phyloP scores from a whole-genome alignment of 2,797 vertebrate species.

The Scolopax bukidnonensis region DNA sequence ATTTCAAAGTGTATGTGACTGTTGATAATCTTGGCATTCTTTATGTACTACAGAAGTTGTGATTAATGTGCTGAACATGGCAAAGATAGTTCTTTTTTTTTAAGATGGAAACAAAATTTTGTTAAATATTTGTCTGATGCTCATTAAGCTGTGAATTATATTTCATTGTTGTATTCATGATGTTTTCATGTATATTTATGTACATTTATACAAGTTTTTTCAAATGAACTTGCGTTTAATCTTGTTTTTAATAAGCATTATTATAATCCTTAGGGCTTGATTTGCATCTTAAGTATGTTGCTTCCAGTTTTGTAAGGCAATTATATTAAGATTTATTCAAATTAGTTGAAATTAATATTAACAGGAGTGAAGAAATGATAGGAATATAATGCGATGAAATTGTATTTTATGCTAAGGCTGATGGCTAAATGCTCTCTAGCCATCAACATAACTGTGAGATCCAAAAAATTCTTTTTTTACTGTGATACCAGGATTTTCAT shows the following conservation, averaged over 20 bases:
- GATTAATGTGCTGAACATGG: slow-evolving; percentile 51
- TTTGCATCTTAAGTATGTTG: slow-evolving; percentile 39
- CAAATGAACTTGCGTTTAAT: slow-evolving; percentile 49
- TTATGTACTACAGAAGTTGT: slow-evolving; percentile 89
- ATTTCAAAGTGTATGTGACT: slow-evolving; percentile 92
- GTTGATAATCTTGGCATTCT: slow-evolving; percentile 95
- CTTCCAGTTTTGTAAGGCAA: slow-evolving; percentile 39
- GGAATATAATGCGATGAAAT: not conserved
- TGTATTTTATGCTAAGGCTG: not conserved
- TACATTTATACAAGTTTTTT: slow-evolving; percentile 4
- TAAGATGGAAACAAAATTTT: slow-evolving; percentile 24
- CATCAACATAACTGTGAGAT: not conserved
- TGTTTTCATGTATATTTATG: slow-evolving; percentile 50
- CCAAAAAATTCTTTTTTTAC: not conserved
- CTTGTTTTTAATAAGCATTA: slow-evolving; percentile 40
- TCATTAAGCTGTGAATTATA: slow-evolving; percentile 74
- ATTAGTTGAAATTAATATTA: slow-evolving; percentile 35
- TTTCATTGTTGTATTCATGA: slow-evolving; percentile 28
- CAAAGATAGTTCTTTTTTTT: not conserved
- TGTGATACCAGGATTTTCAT: not conserved
- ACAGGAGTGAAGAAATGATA: slow-evolving; percentile 10
- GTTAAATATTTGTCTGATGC: not conserved
- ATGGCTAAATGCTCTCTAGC: not conserved
- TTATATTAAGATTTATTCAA: slow-evolving; percentile 47
- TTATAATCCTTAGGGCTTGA: slow-evolving; percentile 40